Percentiles rank a stretch among this genome's conserved stretches.
phyloP scores from a whole-genome alignment of 2,888 invertebrate species.

The Diadegma fenestrale region DNA sequence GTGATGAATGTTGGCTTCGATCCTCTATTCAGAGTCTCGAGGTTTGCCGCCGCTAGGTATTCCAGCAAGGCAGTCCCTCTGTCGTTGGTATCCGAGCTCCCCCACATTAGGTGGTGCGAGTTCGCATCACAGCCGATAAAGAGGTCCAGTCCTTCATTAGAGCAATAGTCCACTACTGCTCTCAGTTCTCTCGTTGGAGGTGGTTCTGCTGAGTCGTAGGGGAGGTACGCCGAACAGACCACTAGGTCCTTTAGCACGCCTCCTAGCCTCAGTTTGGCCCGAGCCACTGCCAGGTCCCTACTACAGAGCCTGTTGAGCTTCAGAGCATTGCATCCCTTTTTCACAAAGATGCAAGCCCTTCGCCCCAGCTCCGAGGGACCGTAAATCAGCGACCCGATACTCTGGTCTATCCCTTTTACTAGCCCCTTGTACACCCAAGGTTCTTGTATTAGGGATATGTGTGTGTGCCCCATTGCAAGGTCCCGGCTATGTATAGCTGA shows the following conservation, averaged over 20 bases:
- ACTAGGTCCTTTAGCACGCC: neutral
- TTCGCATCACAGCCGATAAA: constrained; percentile 49
- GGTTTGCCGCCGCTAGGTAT: constrained; percentile 5
- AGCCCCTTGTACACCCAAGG: no score
- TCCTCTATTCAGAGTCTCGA: constrained; percentile 49
- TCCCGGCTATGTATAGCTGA: no score
- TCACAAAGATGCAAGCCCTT: constrained; percentile 44
- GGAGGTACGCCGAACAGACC: constrained; percentile 13
- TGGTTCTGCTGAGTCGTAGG: constrained; percentile 8
- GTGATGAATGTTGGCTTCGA: constrained; percentile 49
- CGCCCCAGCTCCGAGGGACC: constrained; percentile 22
- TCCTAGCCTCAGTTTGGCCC: neutral
- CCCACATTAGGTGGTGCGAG: constrained; percentile 46
- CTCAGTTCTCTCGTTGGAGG: no score
- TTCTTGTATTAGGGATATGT: no score
- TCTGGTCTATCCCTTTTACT: constrained; percentile 18
- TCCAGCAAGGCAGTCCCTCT: constrained; percentile 47
- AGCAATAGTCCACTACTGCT: constrained; percentile 20
- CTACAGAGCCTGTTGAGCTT: constrained; percentile 41
- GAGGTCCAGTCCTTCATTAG: constrained; percentile 5
- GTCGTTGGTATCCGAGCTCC: constrained; percentile 39
- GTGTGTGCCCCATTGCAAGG: no score
- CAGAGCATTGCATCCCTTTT: constrained; percentile 9
- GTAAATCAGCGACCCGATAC: constrained; percentile 2
- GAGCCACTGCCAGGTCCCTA: constrained; percentile 37